Conservation (phyloP, 1,140 invertebrate species). For the Drosophila prosaltans region DNA sequence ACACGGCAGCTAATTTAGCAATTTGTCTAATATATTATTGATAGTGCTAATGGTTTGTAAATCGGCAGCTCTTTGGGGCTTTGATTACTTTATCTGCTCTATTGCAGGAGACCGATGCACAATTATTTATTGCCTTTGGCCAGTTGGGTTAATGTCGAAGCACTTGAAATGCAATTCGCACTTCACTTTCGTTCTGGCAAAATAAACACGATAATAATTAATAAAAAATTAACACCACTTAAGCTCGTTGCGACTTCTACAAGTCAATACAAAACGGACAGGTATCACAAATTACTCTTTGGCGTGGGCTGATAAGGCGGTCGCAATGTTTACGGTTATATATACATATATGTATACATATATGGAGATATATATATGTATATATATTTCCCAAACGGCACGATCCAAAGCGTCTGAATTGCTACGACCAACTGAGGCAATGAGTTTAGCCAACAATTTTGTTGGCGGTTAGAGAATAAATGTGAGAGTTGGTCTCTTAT, state of each 20-base stretch:
- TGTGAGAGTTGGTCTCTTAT: constrained; percentile 27
- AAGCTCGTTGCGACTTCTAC: constrained; percentile 63
- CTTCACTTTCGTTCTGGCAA: constrained; percentile 62
- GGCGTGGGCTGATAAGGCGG: constrained; percentile 62
- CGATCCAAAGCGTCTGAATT: constrained; percentile 52
- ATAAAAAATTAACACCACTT: constrained; percentile 80
- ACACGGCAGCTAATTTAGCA: constrained; percentile 71
- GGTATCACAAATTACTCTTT: constrained; percentile 82
- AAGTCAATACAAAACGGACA: constrained; percentile 75
- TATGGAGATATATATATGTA: constrained; percentile 6
- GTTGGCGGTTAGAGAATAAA: constrained; percentile 5
- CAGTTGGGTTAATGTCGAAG: constrained; percentile 4
- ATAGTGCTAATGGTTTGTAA: constrained; percentile 76
- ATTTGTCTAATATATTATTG: constrained; percentile 76
- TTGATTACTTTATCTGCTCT: constrained; percentile 20
- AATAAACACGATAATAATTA: constrained; percentile 80
- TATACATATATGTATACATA: constrained; percentile 3
- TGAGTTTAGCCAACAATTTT: constrained; percentile 25
- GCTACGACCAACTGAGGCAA: constrained; percentile 57
- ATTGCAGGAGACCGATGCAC: constrained; percentile 27
- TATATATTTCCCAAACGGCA: constrained; percentile 21
- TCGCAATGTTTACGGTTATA: constrained; percentile 40
- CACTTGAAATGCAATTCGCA: constrained; percentile 57
- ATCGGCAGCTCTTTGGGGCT: constrained; percentile 49
- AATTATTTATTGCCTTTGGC: constrained; percentile 56